Conservation (phyloP, 2,113 vertebrate genomes). For the Cephalopholis sonnerati region DNA sequence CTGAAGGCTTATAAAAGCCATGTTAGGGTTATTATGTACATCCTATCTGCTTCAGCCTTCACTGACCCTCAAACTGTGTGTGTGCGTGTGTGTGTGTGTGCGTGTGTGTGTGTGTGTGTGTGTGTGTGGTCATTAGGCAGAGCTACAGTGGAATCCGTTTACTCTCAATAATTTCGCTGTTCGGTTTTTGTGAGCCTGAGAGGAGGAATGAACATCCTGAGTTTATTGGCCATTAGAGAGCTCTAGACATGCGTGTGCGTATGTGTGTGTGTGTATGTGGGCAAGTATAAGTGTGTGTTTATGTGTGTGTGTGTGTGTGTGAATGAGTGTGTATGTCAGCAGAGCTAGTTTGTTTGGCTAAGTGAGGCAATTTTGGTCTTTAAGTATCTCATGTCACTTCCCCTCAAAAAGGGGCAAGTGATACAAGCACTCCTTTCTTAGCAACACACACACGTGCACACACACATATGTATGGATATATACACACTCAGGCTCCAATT, state of each 20-base stretch:
- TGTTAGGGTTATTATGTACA: constrained; percentile 77
- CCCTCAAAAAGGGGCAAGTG: constrained; percentile 77
- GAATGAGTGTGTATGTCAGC: constrained; percentile 51
- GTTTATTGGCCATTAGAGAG: constrained; percentile 85
- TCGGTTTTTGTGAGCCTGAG: constrained; percentile 77
- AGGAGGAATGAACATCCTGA: constrained; percentile 80
- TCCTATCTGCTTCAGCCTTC: constrained; percentile 73
- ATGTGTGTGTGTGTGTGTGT: constrained; percentile 19
- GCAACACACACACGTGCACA: constrained; percentile 35
- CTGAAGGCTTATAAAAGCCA: constrained; percentile 79
- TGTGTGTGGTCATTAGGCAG: constrained; percentile 73
- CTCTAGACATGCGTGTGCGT: constrained; percentile 25
- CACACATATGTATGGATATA: background rate
- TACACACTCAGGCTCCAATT: background rate
- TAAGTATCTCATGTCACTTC: constrained; percentile 84
- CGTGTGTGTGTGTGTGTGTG: constrained; percentile 43
- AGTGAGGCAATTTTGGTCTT: constrained; percentile 83
- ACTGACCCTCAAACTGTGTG: constrained; percentile 62
- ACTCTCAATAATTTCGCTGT: constrained; percentile 78
- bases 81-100: constrained; percentile 41
- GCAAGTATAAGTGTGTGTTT: constrained; percentile 32
- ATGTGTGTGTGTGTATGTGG: constrained; percentile 29
- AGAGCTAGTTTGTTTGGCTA: constrained; percentile 80
- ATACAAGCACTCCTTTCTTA: constrained; percentile 74
- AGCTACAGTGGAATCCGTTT: constrained; percentile 77